Evolutionary conservation across 2,888 invertebrate species (phyloP), one percentile per base, ranked within the genome.

Genomic region (Agrilus cyanescens): DNA sequence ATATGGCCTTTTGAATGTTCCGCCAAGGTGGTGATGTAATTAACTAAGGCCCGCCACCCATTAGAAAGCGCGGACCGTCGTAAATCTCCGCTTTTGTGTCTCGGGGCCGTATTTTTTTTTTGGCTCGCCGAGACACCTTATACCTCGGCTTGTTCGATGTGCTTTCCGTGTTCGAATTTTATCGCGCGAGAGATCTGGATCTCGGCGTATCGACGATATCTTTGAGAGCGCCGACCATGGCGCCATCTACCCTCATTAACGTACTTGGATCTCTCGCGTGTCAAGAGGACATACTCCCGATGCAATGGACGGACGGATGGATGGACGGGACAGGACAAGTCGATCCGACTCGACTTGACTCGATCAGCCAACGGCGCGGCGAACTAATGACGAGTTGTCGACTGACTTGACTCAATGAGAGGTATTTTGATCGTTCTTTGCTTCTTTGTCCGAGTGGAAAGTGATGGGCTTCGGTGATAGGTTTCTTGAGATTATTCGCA

Each of bases 171-270:
- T 63, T 60, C 57, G 50, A 41, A 41, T 49, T 49, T 61, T 64
- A 64, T 64, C 64, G 50, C 57, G 63, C 59, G 60, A 59, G 59
- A 61, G 65, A 66, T 66, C 65, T 59, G 63, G 63, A 65, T 65
- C 65, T 61, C 49, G 44, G 55, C 55, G 58, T 62, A 63, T 66
- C 63, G 54, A 54, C 55, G 62, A 61, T 64, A 63, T 62, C 63
- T 65, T 65, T 61, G 60, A 57, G 54, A 52, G 47, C 54, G 56
- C 63, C 63, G 64, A 56, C 62, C 50, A 58, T 65, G 65, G 66
- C 65, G 65, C 65, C 65, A 65, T 54, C 47, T 52, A 50, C 57
- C 57, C 62, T 65, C 65, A 65, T 65, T 65, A 56, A 49, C 46
- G 45, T 49, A 46, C 45, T 45, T 44, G 10, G 25, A 47, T 45